A percentile compares a stretch with the other conserved stretches of the same genome.
Evolutionary conservation across 2,797 vertebrate genomes (phyloP).

Genomic region (Sciurus vulgaris): DNA sequence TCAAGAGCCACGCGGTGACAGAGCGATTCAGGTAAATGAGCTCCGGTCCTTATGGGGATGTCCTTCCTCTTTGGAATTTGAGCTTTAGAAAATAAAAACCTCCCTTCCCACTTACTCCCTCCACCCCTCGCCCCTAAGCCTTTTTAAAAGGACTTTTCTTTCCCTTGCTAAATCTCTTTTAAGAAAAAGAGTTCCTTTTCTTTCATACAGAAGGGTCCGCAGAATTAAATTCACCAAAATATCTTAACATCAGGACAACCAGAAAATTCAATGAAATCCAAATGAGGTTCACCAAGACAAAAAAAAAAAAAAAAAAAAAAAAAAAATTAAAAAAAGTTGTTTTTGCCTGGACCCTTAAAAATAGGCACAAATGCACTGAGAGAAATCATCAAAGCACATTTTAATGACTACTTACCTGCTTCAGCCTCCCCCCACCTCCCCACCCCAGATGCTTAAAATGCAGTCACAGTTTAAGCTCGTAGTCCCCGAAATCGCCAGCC

Average conservation of each 20-base stretch:
- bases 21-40: conserved; percentile 89
- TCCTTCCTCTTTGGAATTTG: conserved; percentile 86
- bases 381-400: conserved; percentile 78
- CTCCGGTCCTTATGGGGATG: conserved; percentile 85
- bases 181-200: conserved; percentile 80
- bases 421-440: not conserved
- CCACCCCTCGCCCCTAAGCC: not conserved
- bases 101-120: conserved; percentile 51
- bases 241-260: conserved; percentile 75
- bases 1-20: conserved; percentile 86
- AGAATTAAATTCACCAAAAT: conserved; percentile 79
- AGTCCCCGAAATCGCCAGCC: conserved; percentile 76
- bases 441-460: conserved; percentile 80
- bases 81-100: conserved; percentile 87
- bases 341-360: conserved; percentile 59
- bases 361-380: conserved; percentile 77
- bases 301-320: conserved; percentile 19
- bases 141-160: conserved; percentile 82
- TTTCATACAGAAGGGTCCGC: conserved; percentile 72
- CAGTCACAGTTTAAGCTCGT: conserved; percentile 86
- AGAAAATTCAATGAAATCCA: conserved; percentile 77
- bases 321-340: conserved; percentile 9
- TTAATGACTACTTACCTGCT: conserved; percentile 84
- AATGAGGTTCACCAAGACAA: conserved; percentile 77
- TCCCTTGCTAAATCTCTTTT: conserved; percentile 76